Base-by-base conservation (phyloP, 2,797 vertebrate species). In the Peromyscus melanophrys region DNA sequence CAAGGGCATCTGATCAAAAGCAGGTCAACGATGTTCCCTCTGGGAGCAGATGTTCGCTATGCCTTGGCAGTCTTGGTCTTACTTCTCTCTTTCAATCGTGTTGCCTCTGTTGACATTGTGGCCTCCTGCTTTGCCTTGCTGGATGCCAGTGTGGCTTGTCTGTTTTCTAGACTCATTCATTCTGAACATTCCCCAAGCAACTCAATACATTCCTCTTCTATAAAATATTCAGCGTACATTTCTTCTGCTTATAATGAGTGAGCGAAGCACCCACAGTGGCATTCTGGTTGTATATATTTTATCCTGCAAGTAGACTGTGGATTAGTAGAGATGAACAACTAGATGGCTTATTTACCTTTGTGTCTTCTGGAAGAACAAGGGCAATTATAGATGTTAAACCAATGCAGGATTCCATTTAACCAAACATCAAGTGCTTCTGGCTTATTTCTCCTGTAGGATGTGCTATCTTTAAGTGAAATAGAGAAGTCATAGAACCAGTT, bases 321-420 rank as follows among this genome's bases (percentile, higher is more conserved):
- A 16, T 2, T 21, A 52, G 46, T 23, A 52, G 63, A 52, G 31
- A 52, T 49, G 43, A 25, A n/a, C 63, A n/a, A 10, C 43, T 52
- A n/a, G 46, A 25, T 77, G 4, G 65, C n/a, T 86, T 93, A 94
- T 95, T 90, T 9, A 94, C 83, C 49, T 91, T 76, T 67, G 52
- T 78, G n/a, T 82, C n/a, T 84, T 95, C 71, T 78, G 10, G 0
- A 96, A 25, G 10, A 95, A 46, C 55, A 65, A 81, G 77, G 81
- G 80, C 27, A 96, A 81, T 73, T 43, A 6, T 14, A 83, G 63
- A 14, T 87, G 37, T 43, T 95, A 88, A 83, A 76, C 40, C 86
- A 71, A 77, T 57, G 67, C 1, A 87, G 4, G 10, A 49, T 84
- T 59, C n/a, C 93, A 61, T 89, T 83, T 80, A 43, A 84, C 80